Base-by-base conservation (phyloP, 2,113 vertebrate species). In the Macquaria ambigua region DNA sequence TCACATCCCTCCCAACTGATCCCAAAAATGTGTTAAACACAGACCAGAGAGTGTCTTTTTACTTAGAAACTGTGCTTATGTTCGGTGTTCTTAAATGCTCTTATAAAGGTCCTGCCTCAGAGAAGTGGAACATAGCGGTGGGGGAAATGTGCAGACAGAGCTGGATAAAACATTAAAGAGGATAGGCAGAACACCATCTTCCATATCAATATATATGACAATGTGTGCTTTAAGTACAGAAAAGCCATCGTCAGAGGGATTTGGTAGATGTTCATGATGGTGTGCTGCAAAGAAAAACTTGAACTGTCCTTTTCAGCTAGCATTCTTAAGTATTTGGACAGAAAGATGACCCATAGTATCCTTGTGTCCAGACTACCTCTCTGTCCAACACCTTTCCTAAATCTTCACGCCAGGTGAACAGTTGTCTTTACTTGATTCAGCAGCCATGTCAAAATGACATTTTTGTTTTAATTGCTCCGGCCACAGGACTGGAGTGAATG, bases 401-500 rank as follows among this genome's bases (percentile, higher is more conserved):
- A 39, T 20, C 46, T 66, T 59, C 34, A 61, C 21, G 50, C 56
- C 63, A 56, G 68, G 41, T 34, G 31, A 56, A 53, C 37, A 28
- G 23, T 20, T 14, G 58, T 79, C 48, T 79, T 70, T 69, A 74
- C 64, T 66, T 81, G 59, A 72, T 12, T 61, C n/a, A 16, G 61
- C 77, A 61, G 66, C 43, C 8, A 11, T 43, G 66, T 64, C 46
- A 23, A 9, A 61, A 56, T 8, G 0, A 34, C 21, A 14, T 37
- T 25, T 79, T 39, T 10, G 6, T 31, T 55, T 10, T 14, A 5
- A 7, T 23, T 6, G 46, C 61, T 74, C 21, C 77, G 61, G 43
- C 48, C 68, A 59, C 21, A 15, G 39, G 39, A 78, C 63, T 18
- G 23, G n/a, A n/a, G 21, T 75, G 78, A 86, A 84, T 84, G 77